These are phyloP conservation scores for Aphis craccivora DNA, from an alignment of 1,140 invertebrate species.

Conservation along the genomic window DNA sequence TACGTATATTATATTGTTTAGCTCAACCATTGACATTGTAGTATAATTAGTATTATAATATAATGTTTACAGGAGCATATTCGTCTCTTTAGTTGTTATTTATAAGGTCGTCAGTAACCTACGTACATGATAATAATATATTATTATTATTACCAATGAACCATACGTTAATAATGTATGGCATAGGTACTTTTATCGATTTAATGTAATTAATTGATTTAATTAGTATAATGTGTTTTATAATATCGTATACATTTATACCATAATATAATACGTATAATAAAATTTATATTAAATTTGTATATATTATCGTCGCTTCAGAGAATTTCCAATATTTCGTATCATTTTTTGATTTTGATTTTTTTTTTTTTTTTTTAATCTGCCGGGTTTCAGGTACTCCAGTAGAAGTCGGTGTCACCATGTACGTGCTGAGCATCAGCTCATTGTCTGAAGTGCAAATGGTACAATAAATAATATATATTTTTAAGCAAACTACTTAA, in stretches of 20 bases:
- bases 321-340: constrained; percentile 28
- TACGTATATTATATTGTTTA: not conserved
- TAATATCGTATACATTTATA: not conserved
- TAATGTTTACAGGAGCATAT: not conserved
- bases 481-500: constrained; percentile 12
- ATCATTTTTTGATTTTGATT: constrained; percentile 50
- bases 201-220: not conserved
- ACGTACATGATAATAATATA: not conserved
- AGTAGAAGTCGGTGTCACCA: constrained; percentile 95
- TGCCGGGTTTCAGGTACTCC: constrained; percentile 82
- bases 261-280: not conserved
- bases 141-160: not conserved
- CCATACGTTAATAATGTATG: not conserved
- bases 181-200: not conserved
- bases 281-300: not conserved
- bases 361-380: constrained; percentile 58
- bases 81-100: not conserved
- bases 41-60: not conserved
- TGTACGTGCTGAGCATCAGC: constrained; percentile 98
- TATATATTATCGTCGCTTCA: not conserved
- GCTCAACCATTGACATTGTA: not conserved
- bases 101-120: not conserved
- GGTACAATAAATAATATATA: constrained; percentile 71
- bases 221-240: not conserved
- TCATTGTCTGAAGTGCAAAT: constrained; percentile 99